These are phyloP conservation scores for Brenthis daphne DNA, from an alignment of 2,888 invertebrate species.

Conservation along the genomic window DNA sequence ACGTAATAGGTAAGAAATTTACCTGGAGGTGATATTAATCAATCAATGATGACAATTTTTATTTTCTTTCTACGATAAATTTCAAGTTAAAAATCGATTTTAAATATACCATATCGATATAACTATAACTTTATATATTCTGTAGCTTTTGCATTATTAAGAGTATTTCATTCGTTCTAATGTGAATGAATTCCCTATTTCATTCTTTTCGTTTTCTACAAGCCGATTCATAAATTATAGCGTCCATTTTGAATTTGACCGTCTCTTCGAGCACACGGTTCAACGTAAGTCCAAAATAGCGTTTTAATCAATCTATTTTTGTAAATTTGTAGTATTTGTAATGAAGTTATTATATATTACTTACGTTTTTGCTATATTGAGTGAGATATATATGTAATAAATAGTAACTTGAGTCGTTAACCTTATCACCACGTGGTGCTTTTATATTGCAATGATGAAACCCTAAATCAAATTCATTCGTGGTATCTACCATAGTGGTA, in stretches of 20 bases:
- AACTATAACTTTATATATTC: too few relatives aligned
- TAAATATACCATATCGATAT: too few relatives aligned
- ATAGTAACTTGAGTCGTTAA: constrained; percentile 29
- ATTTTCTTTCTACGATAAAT: too few relatives aligned
- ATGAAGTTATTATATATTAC: not conserved
- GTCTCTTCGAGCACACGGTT: constrained; percentile 67
- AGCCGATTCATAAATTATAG: constrained; percentile 24
- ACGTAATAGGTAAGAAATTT: too few relatives aligned
- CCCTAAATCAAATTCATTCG: constrained; percentile 69
- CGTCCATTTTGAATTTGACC: constrained; percentile 78
- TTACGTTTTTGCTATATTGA: not conserved
- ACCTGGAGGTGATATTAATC: too few relatives aligned
- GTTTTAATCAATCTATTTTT: constrained; percentile 12
- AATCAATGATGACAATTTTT: too few relatives aligned
- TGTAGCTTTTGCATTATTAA: too few relatives aligned
- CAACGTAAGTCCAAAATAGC: constrained; percentile 65
- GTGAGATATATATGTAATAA: not conserved
- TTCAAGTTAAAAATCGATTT: too few relatives aligned
- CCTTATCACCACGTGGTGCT: constrained; percentile 61
- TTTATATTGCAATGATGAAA: constrained; percentile 59
- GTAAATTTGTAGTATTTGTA: not conserved
- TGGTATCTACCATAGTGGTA: constrained; percentile 78
- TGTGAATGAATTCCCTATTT: not conserved
- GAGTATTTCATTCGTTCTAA: constrained; percentile 17
- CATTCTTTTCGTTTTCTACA: not conserved